phyloP scores from a whole-genome alignment of 2,888 invertebrate genomes.

The Thelaira solivaga region DNA sequence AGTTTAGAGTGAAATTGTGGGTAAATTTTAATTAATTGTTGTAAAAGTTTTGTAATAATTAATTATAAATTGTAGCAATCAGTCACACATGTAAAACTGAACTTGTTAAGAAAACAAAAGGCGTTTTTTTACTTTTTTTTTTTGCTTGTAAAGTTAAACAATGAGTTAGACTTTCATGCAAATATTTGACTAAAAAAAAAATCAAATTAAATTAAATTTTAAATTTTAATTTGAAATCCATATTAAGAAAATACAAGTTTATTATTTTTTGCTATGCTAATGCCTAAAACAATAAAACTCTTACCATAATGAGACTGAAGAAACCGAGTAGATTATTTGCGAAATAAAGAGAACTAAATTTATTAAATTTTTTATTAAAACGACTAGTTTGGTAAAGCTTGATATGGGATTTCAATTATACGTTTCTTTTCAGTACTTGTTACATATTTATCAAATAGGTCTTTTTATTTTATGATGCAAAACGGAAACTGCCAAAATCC shows the following conservation, averaged over 20 bases:
- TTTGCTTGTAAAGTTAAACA: background rate
- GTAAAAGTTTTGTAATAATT: constrained; percentile 37
- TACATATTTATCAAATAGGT: too few relatives aligned
- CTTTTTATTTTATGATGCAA: too few relatives aligned
- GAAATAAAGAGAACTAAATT: too few relatives aligned
- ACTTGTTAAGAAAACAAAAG: constrained; percentile 3
- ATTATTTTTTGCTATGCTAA: background rate
- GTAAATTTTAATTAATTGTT: constrained; percentile 64
- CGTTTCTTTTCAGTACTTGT: too few relatives aligned
- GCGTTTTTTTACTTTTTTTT: background rate
- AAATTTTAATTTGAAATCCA: background rate
- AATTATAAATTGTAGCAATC: constrained; percentile 38
- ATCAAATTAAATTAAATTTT: too few relatives aligned
- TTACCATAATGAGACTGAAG: too few relatives aligned
- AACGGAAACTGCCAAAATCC: too few relatives aligned
- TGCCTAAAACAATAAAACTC: too few relatives aligned
- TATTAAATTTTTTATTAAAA: too few relatives aligned
- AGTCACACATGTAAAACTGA: background rate
- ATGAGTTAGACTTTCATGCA: background rate
- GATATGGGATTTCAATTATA: too few relatives aligned
- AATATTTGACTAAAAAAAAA: background rate
- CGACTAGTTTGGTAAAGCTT: too few relatives aligned
- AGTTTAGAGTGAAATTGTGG: constrained; percentile 66
- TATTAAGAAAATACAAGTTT: background rate
- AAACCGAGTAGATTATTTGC: too few relatives aligned